phyloP scores from a whole-genome alignment of 2,797 vertebrate species.

The Macroramphosus scolopax region DNA sequence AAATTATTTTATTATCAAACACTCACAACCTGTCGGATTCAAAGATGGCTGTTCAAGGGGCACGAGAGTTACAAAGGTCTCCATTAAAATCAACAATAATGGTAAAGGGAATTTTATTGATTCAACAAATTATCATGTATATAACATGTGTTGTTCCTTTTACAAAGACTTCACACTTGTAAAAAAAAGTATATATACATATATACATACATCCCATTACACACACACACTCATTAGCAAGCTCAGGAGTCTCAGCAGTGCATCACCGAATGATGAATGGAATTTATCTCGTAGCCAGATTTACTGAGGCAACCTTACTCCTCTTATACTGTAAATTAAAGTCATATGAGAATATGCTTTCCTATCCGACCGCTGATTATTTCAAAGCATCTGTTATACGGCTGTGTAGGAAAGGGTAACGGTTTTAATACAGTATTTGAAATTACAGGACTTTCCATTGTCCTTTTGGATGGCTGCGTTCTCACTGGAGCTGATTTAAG shows the following conservation, averaged over 20 bases:
- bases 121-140: too few species aligned
- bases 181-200: too few species aligned
- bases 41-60: neutral
- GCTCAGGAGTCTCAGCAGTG: neutral
- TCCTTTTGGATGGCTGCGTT: conserved; percentile 6
- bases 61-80: neutral
- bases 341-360: conserved; percentile 13
- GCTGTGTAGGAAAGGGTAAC: conserved; percentile 4
- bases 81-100: too few species aligned
- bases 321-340: conserved; percentile 24
- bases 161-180: too few species aligned
- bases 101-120: too few species aligned
- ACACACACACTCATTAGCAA: too few species aligned
- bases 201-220: too few species aligned
- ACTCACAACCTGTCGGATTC: neutral
- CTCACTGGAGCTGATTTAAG: conserved; percentile 10
- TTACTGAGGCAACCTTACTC: conserved; percentile 12
- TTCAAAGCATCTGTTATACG: conserved; percentile 24
- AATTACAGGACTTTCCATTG: conserved; percentile 15
- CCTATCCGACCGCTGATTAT: conserved; percentile 17
- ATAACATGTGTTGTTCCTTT: too few species aligned
- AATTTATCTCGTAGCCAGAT: conserved; percentile 21
- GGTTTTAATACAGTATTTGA: conserved; percentile 8
- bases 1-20: too few species aligned
- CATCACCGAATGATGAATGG: conserved; percentile 2